Percentiles rank a stretch among this genome's conserved stretches.
These are phyloP conservation scores for Myripristis jacobus DNA, from an alignment of 2,797 vertebrate genomes.

Conservation along the genomic window DNA sequence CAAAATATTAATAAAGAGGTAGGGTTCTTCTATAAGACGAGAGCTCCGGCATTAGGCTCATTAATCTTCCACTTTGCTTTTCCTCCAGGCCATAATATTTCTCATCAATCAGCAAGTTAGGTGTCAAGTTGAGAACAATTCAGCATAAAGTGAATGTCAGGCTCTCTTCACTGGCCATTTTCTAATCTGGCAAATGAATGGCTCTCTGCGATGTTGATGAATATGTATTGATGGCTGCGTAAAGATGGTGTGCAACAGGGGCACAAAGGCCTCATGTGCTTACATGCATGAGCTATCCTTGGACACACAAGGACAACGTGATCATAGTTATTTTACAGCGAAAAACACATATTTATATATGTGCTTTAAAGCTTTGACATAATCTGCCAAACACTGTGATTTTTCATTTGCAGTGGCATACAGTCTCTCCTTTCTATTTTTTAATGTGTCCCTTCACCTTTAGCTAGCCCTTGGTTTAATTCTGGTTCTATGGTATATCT, in stretches of 20 bases:
- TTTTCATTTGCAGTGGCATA: neutral
- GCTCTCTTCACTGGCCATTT: constrained; percentile 77
- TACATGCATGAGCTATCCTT: constrained; percentile 39
- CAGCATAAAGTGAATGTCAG: constrained; percentile 80
- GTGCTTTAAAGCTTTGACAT: neutral
- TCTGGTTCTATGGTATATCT: constrained; percentile 11
- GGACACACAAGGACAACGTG: constrained; percentile 7
- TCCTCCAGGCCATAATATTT: constrained; percentile 82
- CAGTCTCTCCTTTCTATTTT: neutral
- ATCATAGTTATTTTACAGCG: constrained; percentile 8
- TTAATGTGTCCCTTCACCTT: constrained; percentile 13
- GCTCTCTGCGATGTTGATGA: constrained; percentile 86
- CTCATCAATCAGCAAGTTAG: constrained; percentile 88
- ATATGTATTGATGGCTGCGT: constrained; percentile 79
- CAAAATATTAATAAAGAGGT: constrained; percentile 86
- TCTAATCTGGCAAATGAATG: constrained; percentile 84
- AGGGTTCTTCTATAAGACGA: constrained; percentile 81
- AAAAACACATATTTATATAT: neutral
- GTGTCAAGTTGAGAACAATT: constrained; percentile 82
- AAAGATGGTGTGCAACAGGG: constrained; percentile 51
- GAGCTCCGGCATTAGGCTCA: constrained; percentile 77
- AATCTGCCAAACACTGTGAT: too few species aligned
- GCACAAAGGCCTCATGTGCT: constrained; percentile 44
- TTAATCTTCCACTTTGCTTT: constrained; percentile 85
- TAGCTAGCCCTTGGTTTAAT: constrained; percentile 41